A percentile compares a stretch with the other conserved stretches of the same genome.
phyloP scores from a whole-genome alignment of 2,113 vertebrate genomes.

The Callorhinus ursinus region DNA sequence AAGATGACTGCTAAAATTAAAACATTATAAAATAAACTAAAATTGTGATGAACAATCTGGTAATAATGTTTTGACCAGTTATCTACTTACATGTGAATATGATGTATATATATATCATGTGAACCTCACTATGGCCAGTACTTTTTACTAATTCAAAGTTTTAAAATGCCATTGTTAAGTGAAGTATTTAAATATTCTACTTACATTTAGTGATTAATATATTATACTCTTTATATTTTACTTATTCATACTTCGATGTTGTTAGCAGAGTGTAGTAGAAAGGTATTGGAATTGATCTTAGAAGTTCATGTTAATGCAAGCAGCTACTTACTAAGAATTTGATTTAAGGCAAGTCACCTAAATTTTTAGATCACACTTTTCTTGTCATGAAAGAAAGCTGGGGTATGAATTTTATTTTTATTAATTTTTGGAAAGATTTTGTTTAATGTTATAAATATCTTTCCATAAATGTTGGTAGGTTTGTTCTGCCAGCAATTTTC shows the following conservation, averaged over 20 bases:
- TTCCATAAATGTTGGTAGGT: not conserved
- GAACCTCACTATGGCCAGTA: not conserved
- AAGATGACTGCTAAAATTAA: not conserved
- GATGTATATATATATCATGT: not conserved
- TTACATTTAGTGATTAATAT: not conserved
- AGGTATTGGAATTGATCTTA: not conserved
- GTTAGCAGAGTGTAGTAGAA: not conserved
- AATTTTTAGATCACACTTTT: not conserved
- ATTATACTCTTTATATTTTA: not conserved
- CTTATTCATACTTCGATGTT: not conserved
- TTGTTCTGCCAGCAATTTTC: not conserved
- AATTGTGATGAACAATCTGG: not conserved
- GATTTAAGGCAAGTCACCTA: not conserved
- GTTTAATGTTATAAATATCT: not conserved
- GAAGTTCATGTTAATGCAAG: not conserved
- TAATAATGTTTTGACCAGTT: not conserved
- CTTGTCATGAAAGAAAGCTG: not conserved
- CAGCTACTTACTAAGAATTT: not conserved
- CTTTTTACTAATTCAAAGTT: not conserved
- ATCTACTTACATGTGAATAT: not conserved
- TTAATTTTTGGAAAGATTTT: not conserved
- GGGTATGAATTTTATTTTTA: not conserved
- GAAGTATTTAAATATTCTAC: not conserved
- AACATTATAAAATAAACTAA: not conserved
- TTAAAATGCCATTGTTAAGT: not conserved